Conservation (phyloP, 2,113 vertebrate species). For the Lipophrys pholis region DNA sequence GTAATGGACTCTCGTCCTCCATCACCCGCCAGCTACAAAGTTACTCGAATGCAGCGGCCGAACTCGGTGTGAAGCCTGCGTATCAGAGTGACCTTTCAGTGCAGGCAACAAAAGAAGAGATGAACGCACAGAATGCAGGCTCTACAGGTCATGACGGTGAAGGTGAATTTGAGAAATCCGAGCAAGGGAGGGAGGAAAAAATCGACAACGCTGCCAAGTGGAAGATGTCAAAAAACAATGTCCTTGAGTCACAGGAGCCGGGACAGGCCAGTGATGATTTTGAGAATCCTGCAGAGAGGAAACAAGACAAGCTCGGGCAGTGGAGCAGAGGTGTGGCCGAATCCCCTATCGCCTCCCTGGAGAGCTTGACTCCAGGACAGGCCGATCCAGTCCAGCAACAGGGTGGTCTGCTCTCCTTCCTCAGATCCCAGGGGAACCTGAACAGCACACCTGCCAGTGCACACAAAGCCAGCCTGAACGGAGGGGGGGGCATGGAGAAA, state of each 20-base stretch:
- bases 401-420: constrained; percentile 91
- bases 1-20: constrained; percentile 76
- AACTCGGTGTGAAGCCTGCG: constrained; percentile 75
- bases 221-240: constrained; percentile 66
- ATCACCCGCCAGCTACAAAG: constrained; percentile 75
- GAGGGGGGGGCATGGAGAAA: constrained; percentile 88
- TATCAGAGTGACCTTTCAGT: constrained; percentile 82
- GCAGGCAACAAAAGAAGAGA: constrained; percentile 83
- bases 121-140: constrained; percentile 77
- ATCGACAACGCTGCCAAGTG: constrained; percentile 58
- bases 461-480: constrained; percentile 85
- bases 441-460: constrained; percentile 87
- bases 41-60: constrained; percentile 81
- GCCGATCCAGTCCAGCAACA: constrained; percentile 85
- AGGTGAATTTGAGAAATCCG: constrained; percentile 79
- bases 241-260: constrained; percentile 41
- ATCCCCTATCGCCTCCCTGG: constrained; percentile 84
- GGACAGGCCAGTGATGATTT: constrained; percentile 54
- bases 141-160: constrained; percentile 77
- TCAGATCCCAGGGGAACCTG: constrained; percentile 91
- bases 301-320: constrained; percentile 85
- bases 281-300: constrained; percentile 44
- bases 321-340: constrained; percentile 67
- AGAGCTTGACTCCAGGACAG: constrained; percentile 86
- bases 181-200: constrained; percentile 50